Evolutionary conservation across 2,113 vertebrate species (phyloP).

Genomic region (Antechinus stuartii): DNA sequence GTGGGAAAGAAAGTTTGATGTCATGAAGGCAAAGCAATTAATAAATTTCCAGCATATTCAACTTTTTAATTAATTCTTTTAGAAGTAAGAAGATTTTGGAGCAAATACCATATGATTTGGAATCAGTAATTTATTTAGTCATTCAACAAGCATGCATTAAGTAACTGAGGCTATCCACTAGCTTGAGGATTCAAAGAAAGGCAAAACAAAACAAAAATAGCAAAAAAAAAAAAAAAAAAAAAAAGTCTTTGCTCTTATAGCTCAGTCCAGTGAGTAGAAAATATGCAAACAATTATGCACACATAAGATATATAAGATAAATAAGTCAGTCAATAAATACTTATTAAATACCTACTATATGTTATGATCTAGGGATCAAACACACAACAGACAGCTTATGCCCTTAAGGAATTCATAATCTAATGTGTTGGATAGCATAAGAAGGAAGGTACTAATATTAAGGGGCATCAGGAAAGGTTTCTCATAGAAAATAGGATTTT

Average conservation of each 20-base stretch:
- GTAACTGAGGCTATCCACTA: neutral
- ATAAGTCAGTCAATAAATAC: neutral
- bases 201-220: neutral
- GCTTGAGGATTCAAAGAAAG: neutral
- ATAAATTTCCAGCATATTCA: neutral
- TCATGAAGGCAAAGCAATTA: neutral
- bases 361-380: neutral
- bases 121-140: neutral
- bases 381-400: neutral
- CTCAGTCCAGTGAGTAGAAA: neutral
- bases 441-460: neutral
- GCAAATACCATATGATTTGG: neutral
- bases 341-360: neutral
- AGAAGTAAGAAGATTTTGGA: too few species aligned
- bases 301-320: neutral
- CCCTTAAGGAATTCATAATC: neutral
- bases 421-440: neutral
- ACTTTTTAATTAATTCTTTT: neutral
- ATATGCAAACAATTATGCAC: neutral
- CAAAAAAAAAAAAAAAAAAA: neutral
- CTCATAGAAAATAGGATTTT: neutral
- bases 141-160: neutral
- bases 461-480: neutral
- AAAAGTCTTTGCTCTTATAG: neutral
- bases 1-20: neutral